Percentiles rank a stretch among this genome's conserved stretches.
Conservation (phyloP, 2,888 invertebrate genomes). For the Taenaris catops region DNA sequence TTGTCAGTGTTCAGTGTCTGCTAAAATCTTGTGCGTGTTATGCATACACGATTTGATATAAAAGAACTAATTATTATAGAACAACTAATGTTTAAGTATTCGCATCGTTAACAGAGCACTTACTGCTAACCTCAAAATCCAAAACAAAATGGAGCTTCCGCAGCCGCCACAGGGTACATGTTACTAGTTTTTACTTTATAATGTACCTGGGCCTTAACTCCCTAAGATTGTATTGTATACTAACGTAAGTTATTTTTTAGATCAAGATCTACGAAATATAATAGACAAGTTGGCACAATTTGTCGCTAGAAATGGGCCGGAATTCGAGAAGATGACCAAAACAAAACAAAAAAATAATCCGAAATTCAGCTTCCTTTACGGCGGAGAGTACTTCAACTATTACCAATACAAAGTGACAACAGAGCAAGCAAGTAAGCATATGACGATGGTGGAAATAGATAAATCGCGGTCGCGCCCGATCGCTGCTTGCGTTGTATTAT, state of each 20-base stretch:
- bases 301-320: constrained; percentile 99
- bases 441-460: constrained; percentile 52
- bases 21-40: constrained; percentile 11
- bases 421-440: constrained; percentile 94
- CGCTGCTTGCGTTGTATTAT: constrained; percentile 61
- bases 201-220: too few species aligned
- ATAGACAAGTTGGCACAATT: constrained; percentile 99
- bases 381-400: constrained; percentile 97
- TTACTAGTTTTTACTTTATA: neutral
- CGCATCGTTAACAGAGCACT: constrained; percentile 5
- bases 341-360: constrained; percentile 98
- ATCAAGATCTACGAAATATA: constrained; percentile 96
- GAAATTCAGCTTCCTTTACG: constrained; percentile 97
- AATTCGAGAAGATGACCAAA: constrained; percentile 99
- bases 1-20: constrained; percentile 5
- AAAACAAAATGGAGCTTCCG: constrained; percentile 67
- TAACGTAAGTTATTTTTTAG: too few species aligned
- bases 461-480: constrained; percentile 49
- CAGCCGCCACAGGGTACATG: constrained; percentile 82
- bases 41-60: constrained; percentile 7
- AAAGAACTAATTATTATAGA: constrained; percentile 2
- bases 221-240: too few species aligned
- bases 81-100: constrained; percentile 12
- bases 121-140: constrained; percentile 54
- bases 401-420: constrained; percentile 97